These are phyloP conservation scores for Neotoma lepida DNA, from an alignment of 2,113 vertebrate genomes.

Conservation along the genomic window DNA sequence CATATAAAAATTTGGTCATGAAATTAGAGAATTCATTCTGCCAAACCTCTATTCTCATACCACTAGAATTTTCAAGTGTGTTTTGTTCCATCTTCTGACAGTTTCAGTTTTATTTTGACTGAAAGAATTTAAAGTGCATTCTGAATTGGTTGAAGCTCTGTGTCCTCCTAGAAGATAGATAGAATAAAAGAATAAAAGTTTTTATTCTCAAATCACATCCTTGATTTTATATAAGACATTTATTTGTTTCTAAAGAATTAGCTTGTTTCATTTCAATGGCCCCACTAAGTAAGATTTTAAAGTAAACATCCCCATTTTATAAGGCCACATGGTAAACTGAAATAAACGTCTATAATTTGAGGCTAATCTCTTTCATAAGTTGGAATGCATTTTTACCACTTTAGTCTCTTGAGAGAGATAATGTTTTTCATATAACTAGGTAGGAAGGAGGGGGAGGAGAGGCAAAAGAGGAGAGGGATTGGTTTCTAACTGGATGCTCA, in stretches of 20 bases:
- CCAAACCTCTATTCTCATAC: not conserved
- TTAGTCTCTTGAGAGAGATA: not conserved
- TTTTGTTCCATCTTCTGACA: not conserved
- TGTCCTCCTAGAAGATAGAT: not conserved
- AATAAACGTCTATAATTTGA: slow-evolving; percentile 25
- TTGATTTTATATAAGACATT: not conserved
- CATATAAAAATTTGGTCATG: not conserved
- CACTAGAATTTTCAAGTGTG: not conserved
- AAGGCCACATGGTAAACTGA: not conserved
- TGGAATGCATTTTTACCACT: not conserved
- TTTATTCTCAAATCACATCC: not conserved
- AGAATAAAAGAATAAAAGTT: not conserved
- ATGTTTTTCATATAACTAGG: not conserved
- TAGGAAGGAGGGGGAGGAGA: not conserved
- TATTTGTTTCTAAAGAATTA: not conserved
- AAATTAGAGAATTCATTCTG: not conserved
- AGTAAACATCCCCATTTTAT: not conserved
- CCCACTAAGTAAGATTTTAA: slow-evolving; percentile 12
- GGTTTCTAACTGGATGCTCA: not conserved
- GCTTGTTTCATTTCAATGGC: not conserved
- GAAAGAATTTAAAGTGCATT: not conserved
- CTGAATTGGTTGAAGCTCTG: not conserved
- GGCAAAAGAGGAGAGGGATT: rapidly evolving
- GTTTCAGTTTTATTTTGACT: not conserved
- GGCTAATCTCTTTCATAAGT: not conserved